Evolutionary conservation across 23 tunicate genomes (phyloP).

Genomic region (Trididemnum clinides): DNA sequence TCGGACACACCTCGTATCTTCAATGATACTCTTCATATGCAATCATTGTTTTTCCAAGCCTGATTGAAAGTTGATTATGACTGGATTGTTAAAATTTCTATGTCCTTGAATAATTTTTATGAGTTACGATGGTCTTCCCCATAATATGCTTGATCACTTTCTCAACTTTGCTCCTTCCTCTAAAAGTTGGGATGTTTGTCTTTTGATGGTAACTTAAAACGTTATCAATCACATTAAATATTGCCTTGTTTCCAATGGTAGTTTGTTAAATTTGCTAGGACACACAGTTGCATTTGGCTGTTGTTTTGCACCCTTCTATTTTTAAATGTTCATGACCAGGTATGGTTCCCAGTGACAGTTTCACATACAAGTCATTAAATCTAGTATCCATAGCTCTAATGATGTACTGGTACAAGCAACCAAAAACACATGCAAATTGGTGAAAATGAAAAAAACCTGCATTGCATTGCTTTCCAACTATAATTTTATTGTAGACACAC

Average conservation of each 20-base stretch:
- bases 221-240: neutral
- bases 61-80: neutral
- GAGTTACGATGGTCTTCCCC: neutral
- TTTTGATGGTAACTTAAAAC: neutral
- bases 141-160: neutral
- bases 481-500: no score
- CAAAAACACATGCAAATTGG: no score
- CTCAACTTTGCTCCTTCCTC: neutral
- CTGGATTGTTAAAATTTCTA: neutral
- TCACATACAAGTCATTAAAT: neutral
- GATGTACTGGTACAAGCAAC: neutral
- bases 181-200: neutral
- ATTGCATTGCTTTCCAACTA: no score
- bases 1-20: no score
- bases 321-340: neutral
- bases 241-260: slow-evolving; percentile 1
- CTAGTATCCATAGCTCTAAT: neutral
- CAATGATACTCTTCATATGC: neutral
- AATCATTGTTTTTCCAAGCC: neutral
- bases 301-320: neutral
- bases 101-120: neutral
- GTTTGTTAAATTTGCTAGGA: neutral
- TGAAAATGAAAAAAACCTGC: no score
- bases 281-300: neutral
- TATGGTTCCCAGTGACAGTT: neutral